These are phyloP conservation scores for Chromoteleia sp. DNA, from an alignment of 2,888 invertebrate species.

Conservation along the genomic window DNA sequence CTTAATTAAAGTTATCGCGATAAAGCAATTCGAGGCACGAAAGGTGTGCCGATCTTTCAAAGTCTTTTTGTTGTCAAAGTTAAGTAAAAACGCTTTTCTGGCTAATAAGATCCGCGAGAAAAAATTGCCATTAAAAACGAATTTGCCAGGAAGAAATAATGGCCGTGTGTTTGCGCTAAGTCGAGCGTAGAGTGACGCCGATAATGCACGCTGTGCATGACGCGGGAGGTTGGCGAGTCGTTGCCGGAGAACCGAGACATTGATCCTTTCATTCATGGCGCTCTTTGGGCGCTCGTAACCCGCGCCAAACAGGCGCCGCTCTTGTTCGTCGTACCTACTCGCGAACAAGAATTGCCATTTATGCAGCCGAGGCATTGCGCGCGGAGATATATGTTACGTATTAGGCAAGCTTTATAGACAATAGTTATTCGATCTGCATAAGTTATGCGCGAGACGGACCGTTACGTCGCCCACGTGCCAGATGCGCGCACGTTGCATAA, in stretches of 20 bases:
- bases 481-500: constrained; percentile 60
- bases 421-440: constrained; percentile 78
- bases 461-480: constrained; percentile 74
- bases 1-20: no score
- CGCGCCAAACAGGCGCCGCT: constrained; percentile 68
- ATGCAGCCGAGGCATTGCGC: constrained; percentile 15
- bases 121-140: constrained; percentile 30
- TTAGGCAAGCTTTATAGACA: constrained; percentile 77
- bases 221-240: constrained; percentile 26
- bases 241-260: constrained; percentile 26
- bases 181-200: constrained; percentile 27
- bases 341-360: constrained; percentile 56
- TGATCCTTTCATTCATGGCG: constrained; percentile 59
- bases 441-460: constrained; percentile 80
- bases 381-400: constrained; percentile 73
- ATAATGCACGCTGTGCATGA: constrained; percentile 33
- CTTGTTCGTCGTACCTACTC: constrained; percentile 66
- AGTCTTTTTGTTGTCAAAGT: no score
- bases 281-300: constrained; percentile 18
- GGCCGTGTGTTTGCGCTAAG: constrained; percentile 30
- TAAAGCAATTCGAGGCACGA: no score
- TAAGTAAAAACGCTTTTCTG: background rate
- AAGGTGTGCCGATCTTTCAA: no score
- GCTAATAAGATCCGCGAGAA: constrained; percentile 11
- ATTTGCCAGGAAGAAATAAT: constrained; percentile 19